Conservation (phyloP, 2,797 vertebrate species). For the Phoeniculus purpureus region DNA sequence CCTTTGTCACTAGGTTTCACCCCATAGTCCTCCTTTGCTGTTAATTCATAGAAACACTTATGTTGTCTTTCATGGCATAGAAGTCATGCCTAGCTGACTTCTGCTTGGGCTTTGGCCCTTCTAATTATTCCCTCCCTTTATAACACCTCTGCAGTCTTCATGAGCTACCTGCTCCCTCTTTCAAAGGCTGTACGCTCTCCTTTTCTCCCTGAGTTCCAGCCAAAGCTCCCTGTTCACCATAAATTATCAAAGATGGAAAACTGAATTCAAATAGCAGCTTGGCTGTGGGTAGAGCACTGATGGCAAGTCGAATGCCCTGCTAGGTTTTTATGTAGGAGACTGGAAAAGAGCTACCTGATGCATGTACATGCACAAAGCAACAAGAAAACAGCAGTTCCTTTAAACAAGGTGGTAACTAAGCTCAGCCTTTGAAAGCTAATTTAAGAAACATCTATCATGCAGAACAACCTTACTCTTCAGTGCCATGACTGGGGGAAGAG, state of each 20-base stretch:
- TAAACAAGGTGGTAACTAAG: background rate
- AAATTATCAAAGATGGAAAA: background rate
- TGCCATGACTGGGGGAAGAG: background rate
- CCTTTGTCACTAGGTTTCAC: too few relatives aligned
- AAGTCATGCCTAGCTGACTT: too few relatives aligned
- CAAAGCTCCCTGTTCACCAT: too few relatives aligned
- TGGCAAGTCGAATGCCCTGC: background rate
- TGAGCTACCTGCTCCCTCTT: too few relatives aligned
- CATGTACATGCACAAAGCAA: background rate
- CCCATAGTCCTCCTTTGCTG: too few relatives aligned
- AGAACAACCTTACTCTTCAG: accelerated
- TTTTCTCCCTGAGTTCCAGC: too few relatives aligned
- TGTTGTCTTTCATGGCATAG: too few relatives aligned
- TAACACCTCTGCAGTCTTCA: too few relatives aligned
- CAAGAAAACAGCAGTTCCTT: background rate
- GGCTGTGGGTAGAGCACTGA: background rate
- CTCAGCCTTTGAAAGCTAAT: background rate
- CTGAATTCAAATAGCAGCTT: background rate
- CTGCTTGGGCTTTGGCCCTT: too few relatives aligned
- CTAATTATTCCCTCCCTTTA: too few relatives aligned
- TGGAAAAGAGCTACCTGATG: background rate
- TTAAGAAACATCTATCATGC: background rate
- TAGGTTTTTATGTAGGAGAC: background rate
- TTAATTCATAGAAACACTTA: too few relatives aligned
- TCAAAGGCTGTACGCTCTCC: too few relatives aligned